Percentiles rank a stretch among this genome's conserved stretches.
phyloP scores from a whole-genome alignment of 2,113 vertebrate genomes.

The Scomber scombrus region DNA sequence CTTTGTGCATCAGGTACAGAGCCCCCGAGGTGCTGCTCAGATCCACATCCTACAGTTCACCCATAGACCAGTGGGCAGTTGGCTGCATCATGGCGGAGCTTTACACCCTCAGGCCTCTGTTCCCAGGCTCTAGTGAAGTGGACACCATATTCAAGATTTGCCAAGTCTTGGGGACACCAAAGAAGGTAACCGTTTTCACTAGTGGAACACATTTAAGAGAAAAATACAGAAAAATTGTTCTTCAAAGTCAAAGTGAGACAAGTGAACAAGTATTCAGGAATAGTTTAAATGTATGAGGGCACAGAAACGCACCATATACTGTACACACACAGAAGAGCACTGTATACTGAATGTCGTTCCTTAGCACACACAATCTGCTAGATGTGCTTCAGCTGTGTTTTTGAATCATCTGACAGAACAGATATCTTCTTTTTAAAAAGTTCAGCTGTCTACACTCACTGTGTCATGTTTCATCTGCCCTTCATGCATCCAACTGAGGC shows the following conservation, averaged over 20 bases:
- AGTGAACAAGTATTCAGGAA: too few species aligned
- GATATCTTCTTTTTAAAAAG: too few species aligned
- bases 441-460: too few species aligned
- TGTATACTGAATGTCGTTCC: too few species aligned
- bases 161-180: slow-evolving; percentile 97
- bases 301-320: too few species aligned
- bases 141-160: slow-evolving; percentile 99
- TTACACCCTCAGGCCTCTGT: slow-evolving; percentile 95
- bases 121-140: slow-evolving; percentile 96
- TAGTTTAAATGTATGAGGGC: too few species aligned
- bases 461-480: too few species aligned
- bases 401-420: too few species aligned
- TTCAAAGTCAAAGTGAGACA: background rate
- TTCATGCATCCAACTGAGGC: too few species aligned
- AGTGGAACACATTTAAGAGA: background rate
- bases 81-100: slow-evolving; percentile 99
- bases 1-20: slow-evolving; percentile 89
- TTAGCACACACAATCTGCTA: too few species aligned
- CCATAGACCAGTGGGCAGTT: slow-evolving; percentile 97
- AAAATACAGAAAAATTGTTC: background rate
- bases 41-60: slow-evolving; percentile 94
- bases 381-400: too few species aligned
- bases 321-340: too few species aligned
- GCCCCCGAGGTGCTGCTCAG: slow-evolving; percentile 96
- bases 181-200: slow-evolving; percentile 86